phyloP scores from a whole-genome alignment of 2,888 invertebrate genomes.

The Taenaris catops region DNA sequence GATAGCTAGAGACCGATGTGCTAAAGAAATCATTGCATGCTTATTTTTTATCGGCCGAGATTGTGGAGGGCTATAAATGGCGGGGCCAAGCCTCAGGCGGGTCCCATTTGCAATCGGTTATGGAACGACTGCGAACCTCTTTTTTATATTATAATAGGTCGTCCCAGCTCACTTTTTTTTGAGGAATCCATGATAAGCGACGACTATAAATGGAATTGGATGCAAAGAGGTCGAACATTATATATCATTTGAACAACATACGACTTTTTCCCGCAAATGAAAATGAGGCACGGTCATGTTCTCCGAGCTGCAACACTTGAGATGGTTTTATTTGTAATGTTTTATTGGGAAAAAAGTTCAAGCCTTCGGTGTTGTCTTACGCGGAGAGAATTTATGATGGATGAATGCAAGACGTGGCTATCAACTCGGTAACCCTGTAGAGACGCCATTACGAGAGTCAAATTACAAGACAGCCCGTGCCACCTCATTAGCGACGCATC shows the following conservation, averaged over 20 bases:
- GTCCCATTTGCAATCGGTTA: slow-evolving; percentile 78
- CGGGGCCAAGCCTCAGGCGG: slow-evolving; percentile 55
- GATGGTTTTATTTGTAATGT: slow-evolving; percentile 12
- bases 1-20: slow-evolving; percentile 55
- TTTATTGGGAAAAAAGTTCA: slow-evolving; percentile 17
- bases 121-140: slow-evolving; percentile 73
- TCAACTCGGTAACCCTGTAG: slow-evolving; percentile 26
- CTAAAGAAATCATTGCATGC: slow-evolving; percentile 58
- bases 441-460: slow-evolving; percentile 35
- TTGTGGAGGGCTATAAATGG: slow-evolving; percentile 73
- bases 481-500: slow-evolving; percentile 59
- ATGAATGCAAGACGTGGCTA: slow-evolving; percentile 26
- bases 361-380: slow-evolving; percentile 26
- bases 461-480: slow-evolving; percentile 54
- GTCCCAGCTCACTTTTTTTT: slow-evolving; percentile 62
- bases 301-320: background rate
- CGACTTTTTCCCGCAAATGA: slow-evolving; percentile 4
- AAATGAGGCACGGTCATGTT: background rate
- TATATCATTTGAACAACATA: slow-evolving; percentile 25
- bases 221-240: slow-evolving; percentile 38
- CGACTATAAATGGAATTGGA: slow-evolving; percentile 30
- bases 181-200: slow-evolving; percentile 36
- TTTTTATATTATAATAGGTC: slow-evolving; percentile 76
- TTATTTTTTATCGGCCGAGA: slow-evolving; percentile 70
- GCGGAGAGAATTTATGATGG: slow-evolving; percentile 30